phyloP scores from a whole-genome alignment of 2,888 invertebrate genomes.

The Anodontia alba region DNA sequence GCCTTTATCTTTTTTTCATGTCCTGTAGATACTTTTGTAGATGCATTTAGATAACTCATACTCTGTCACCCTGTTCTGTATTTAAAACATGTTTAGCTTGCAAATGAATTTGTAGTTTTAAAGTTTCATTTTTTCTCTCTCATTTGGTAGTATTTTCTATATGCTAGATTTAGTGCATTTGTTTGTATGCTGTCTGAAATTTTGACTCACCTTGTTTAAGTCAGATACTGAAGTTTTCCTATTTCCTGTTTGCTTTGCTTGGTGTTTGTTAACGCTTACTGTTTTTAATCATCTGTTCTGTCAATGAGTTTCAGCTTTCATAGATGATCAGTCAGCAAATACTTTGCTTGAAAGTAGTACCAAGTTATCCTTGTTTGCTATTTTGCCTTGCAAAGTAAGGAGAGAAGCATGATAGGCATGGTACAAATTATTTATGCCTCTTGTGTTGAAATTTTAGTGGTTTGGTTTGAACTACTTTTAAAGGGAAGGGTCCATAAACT shows the following conservation, averaged over 20 bases:
- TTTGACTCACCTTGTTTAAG: constrained; percentile 22
- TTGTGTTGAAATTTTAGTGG: no score
- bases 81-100: background rate
- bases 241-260: constrained; percentile 10
- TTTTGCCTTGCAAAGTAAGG: no score
- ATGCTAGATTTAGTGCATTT: constrained; percentile 5
- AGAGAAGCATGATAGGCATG: no score
- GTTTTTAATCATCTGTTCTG: background rate
- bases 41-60: background rate
- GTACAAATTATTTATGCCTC: no score
- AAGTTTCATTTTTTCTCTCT: no score
- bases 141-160: background rate
- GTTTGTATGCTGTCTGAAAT: constrained; percentile 27
- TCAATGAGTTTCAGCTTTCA: background rate
- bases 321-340: background rate
- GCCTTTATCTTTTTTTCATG: background rate
- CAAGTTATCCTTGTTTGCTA: no score
- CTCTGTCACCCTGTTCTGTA: background rate
- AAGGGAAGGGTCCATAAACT: no score
- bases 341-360: no score
- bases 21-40: background rate
- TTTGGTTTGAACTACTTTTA: no score
- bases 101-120: no score
- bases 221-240: background rate
- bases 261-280: background rate